A percentile compares a stretch with the other conserved stretches of the same genome.
phyloP scores from a whole-genome alignment of 1,140 invertebrate species.

The Bombus haemorrhoidalis region DNA sequence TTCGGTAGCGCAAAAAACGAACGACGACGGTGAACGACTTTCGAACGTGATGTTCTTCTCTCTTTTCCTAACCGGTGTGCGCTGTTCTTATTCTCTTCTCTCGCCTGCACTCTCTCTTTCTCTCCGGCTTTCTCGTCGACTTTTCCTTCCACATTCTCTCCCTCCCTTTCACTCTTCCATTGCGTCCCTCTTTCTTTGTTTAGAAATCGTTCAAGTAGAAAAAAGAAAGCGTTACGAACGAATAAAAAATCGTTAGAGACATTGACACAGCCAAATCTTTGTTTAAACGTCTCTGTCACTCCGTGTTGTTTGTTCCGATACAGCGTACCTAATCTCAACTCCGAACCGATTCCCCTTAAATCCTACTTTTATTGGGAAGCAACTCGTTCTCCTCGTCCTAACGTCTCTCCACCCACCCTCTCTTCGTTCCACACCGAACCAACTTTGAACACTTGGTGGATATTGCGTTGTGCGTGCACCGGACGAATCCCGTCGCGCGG shows the following conservation, averaged over 20 bases:
- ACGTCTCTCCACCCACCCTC: constrained; percentile 14
- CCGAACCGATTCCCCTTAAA: background rate
- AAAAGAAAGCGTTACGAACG: constrained; percentile 68
- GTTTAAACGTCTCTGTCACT: constrained; percentile 67
- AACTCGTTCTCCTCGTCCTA: constrained; percentile 12
- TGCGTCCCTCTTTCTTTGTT: constrained; percentile 5
- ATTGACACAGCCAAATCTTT: constrained; percentile 78
- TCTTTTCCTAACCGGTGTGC: background rate
- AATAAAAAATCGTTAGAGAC: constrained; percentile 66
- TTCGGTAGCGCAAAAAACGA: background rate
- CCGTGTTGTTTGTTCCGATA: constrained; percentile 29
- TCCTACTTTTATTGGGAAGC: constrained; percentile 8
- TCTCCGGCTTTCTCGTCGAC: background rate
- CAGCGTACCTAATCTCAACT: too few species aligned
- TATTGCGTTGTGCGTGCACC: constrained; percentile 68
- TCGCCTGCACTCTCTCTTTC: background rate
- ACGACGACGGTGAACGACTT: constrained; percentile 5
- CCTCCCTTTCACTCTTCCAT: background rate
- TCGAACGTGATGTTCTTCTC: background rate
- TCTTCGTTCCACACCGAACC: constrained; percentile 55
- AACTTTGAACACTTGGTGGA: constrained; percentile 79
- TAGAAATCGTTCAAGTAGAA: constrained; percentile 65
- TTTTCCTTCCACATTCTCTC: background rate
- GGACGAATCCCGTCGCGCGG: constrained; percentile 57
- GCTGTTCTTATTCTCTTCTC: background rate